These are phyloP conservation scores for Sclerodermus sp. DNA, from an alignment of 2,888 invertebrate species.

Conservation along the genomic window DNA sequence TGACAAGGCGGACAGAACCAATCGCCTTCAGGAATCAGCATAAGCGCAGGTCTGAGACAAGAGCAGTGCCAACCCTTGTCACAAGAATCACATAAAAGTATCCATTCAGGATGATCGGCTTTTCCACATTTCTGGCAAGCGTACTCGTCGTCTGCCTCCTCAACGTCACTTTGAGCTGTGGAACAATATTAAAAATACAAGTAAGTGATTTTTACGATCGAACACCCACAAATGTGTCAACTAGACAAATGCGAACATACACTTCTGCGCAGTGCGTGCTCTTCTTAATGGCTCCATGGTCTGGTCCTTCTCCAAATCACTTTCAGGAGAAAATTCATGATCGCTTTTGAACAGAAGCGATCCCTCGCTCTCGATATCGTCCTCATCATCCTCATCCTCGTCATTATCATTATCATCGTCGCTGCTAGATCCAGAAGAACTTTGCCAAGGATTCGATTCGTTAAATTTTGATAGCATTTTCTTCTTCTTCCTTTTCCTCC, in stretches of 20 bases:
- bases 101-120: conserved; percentile 95
- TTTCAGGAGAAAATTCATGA: conserved; percentile 92
- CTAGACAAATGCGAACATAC: conserved; percentile 46
- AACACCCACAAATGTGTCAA: background rate
- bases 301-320: conserved; percentile 76
- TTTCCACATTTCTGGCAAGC: conserved; percentile 89
- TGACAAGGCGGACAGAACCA: conserved; percentile 99
- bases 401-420: conserved; percentile 54
- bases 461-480: conserved; percentile 56
- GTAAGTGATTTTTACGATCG: background rate
- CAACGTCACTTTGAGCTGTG: conserved; percentile 46
- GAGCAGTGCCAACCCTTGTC: conserved; percentile 98
- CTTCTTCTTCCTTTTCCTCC: conserved; percentile 55
- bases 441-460: conserved; percentile 63
- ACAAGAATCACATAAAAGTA: conserved; percentile 92
- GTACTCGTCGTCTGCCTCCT: conserved; percentile 65
- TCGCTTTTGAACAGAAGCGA: conserved; percentile 71
- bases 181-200: background rate
- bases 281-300: conserved; percentile 75
- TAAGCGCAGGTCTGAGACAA: conserved; percentile 88
- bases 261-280: conserved; percentile 83
- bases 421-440: conserved; percentile 62
- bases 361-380: conserved; percentile 57
- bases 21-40: conserved; percentile 94
- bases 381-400: conserved; percentile 58